Conservation (phyloP, 2,797 vertebrate genomes). For the Valencia hispanica region DNA sequence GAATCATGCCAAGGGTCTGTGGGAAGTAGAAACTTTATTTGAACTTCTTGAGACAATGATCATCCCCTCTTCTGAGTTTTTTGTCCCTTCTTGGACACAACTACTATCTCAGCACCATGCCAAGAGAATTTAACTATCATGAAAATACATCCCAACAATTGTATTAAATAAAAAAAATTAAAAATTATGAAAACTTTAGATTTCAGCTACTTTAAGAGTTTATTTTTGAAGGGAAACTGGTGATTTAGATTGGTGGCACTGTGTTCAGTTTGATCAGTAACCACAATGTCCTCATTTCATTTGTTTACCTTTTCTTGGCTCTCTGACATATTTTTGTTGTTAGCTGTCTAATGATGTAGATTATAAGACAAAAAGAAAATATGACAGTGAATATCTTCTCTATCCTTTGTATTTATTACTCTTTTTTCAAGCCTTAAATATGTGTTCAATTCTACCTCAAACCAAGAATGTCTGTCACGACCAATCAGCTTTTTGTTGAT, state of each 20-base stretch:
- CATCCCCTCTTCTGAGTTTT: not conserved
- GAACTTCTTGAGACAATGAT: not conserved
- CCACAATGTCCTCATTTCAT: not conserved
- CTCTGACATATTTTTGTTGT: not conserved
- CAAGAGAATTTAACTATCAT: no score
- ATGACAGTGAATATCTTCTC: not conserved
- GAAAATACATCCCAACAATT: no score
- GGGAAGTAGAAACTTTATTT: conserved; percentile 33
- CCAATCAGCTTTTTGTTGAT: not conserved
- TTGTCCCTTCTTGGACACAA: not conserved
- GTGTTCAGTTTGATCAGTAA: not conserved
- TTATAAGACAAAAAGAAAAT: not conserved
- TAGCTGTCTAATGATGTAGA: not conserved
- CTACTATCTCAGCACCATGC: not conserved
- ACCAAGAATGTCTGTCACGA: not conserved
- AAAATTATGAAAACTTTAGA: no score
- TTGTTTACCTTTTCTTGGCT: not conserved
- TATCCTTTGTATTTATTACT: not conserved
- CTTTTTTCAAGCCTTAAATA: not conserved
- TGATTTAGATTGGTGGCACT: not conserved
- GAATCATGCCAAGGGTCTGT: conserved; percentile 56
- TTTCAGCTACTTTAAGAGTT: not conserved
- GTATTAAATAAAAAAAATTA: no score
- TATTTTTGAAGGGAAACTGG: not conserved
- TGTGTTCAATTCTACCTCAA: not conserved